These are phyloP conservation scores for Merodon equestris DNA, from an alignment of 2,888 invertebrate genomes.

Conservation along the genomic window DNA sequence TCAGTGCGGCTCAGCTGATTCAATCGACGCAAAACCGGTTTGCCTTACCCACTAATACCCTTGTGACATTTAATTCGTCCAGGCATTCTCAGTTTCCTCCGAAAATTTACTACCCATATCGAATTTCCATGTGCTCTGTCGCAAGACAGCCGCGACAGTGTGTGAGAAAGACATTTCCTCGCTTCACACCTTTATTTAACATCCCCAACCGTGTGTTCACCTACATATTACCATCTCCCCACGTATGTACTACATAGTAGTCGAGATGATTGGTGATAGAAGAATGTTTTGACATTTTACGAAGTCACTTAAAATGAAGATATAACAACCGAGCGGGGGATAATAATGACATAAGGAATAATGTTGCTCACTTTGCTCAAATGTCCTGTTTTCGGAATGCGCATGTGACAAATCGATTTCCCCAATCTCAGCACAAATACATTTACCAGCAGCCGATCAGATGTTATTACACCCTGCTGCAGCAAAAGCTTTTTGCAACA, in stretches of 20 bases:
- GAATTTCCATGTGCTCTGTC: conserved; percentile 14
- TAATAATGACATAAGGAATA: not conserved
- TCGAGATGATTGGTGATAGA: too few relatives aligned
- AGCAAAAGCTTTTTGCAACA: conserved; percentile 39
- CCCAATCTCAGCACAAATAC: conserved; percentile 18
- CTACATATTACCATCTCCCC: not conserved
- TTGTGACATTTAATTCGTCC: conserved; percentile 19
- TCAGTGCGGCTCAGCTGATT: too few relatives aligned
- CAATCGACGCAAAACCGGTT: too few relatives aligned
- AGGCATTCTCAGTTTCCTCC: conserved; percentile 1
- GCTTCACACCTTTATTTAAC: conserved; percentile 42
- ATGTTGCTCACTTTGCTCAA: not conserved
- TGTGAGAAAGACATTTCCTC: conserved; percentile 22
- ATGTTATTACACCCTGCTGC: conserved; percentile 48
- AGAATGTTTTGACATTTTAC: conserved; percentile 28
- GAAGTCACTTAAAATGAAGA: not conserved
- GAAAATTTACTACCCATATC: conserved; percentile 28
- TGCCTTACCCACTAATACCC: not conserved
- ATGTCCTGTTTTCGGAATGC: conserved; percentile 18
- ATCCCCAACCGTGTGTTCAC: conserved; percentile 12
- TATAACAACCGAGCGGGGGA: too few relatives aligned
- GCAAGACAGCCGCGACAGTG: not conserved
- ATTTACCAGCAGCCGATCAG: conserved; percentile 30
- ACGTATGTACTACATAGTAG: too few relatives aligned
- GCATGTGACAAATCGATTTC: conserved; percentile 51